Evolutionary conservation across 2,113 vertebrate species (phyloP), one percentile per base, ranked within the genome.

Genomic region (Scomber japonicus): DNA sequence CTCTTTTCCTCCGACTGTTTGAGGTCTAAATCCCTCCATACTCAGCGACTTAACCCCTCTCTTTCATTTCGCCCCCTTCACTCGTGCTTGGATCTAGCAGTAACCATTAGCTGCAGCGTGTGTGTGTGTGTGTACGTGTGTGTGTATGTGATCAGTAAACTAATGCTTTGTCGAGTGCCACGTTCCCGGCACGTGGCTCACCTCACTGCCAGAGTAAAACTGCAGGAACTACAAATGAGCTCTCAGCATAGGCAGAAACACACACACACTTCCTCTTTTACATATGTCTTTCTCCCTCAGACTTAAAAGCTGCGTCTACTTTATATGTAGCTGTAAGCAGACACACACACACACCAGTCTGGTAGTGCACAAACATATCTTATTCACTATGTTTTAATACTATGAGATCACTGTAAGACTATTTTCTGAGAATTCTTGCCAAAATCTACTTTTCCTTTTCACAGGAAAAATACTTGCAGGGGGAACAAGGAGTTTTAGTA

Each of bases 11-110:
- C 78, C 44, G 49, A 83, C 88, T 91, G 89, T 93, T 91, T 89
- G 89, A 93, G 91, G 90, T 92, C 88, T 91, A 93, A 95, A 95
- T 95, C 94, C 94, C 90, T 89, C 84, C 90, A 91, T 93, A 94
- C 94, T 93, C 93, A 93, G 74, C 63, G 93, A 92, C 92, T 95
- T 95, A 94, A 93, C 93, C 94, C 83, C 89, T 91, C 89, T 85
- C 95, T 95, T 94, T 94, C 92, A 94, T 94, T 92, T 88, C 57
- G 81, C 91, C 89, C 91, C 87, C 86, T 81, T 82, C 80, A 76
- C 89, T 91, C 68, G 68, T 88, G 90, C 87, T 91, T 35, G 74
- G 85, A 89, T 93, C 90, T 87, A 69, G 83, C 88, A 68, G 88
- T 76, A 91, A 83, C 92, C 84, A 91, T 88, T 90, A 91, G 83